Base-by-base conservation (phyloP, 1,140 invertebrate species). In the Sminthurinus signatus region DNA sequence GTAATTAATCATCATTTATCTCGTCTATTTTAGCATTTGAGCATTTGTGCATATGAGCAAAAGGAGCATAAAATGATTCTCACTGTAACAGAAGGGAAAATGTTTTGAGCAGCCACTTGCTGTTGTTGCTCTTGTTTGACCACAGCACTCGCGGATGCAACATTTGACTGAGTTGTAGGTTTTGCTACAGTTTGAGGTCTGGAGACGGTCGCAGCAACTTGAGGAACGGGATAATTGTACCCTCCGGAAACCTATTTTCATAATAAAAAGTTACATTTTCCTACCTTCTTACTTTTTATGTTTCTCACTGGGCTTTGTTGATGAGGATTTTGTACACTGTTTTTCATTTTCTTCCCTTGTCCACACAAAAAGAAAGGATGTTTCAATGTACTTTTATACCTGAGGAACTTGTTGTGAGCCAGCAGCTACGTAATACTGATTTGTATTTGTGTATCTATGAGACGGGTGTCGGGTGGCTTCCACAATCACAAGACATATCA, bases 141-240 rank as follows among this genome's bases (percentile, higher is more conserved):
- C n/a, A n/a, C n/a, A n/a, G n/a, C n/a, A n/a, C n/a, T n/a, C n/a
- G n/a, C n/a, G n/a, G n/a, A n/a, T n/a, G n/a, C n/a, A n/a, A n/a
- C n/a, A n/a, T 48, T n/a, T 4, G 8, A 25, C 44, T 48, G 44
- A 48, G 44, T 5, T 36, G 15, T n/a, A 25, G 44, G 44, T 25
- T 25, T 48, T 5, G 19, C 44, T 5, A 48, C 44, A 25, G 44
- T 21, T 25, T 48, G 44, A 5, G 44, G 44, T n/a, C 44, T 48
- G 23, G 8, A 21, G 44, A 48, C 15, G 44, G 8, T 25, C 5
- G n/a, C n/a, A 5, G n/a, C 39, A 19, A 48, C 23, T 10, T 5
- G n/a, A 21, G 44, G 44, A 48, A 25, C 44, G 4, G 17, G 44
- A 48, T 48, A 48, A 48, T 48, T 48, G 44, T 48, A 48, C n/a